These are phyloP conservation scores for Patiria pectinifera DNA, from an alignment of 53 echinoderm and acorn worm genomes.

Conservation along the genomic window DNA sequence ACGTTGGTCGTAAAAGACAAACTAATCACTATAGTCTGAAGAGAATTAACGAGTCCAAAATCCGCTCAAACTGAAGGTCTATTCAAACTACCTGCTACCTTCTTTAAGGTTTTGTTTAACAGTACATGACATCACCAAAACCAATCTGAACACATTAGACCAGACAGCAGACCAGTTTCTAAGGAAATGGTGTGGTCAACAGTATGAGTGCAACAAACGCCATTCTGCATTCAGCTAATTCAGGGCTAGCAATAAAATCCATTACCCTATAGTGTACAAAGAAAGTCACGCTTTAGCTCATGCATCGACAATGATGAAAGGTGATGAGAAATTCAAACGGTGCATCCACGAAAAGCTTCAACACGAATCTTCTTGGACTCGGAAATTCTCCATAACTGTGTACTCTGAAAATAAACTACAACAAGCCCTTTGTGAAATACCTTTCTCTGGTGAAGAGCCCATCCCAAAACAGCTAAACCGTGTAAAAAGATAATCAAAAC, in stretches of 20 bases:
- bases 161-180: background rate
- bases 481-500: background rate
- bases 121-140: background rate
- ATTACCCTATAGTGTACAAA: background rate
- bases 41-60: background rate
- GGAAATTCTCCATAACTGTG: background rate
- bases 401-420: constrained; percentile 7
- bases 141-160: background rate
- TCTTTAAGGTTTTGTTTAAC: background rate
- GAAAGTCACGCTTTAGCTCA: background rate
- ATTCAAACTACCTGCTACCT: background rate
- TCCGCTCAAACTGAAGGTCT: background rate
- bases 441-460: background rate
- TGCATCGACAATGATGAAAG: background rate
- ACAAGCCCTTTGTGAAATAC: background rate
- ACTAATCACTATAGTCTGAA: background rate
- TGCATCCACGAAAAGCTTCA: background rate
- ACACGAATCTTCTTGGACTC: background rate
- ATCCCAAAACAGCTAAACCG: background rate
- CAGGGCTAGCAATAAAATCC: background rate
- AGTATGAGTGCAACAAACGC: background rate
- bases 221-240: background rate
- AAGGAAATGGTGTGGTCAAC: background rate
- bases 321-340: background rate
- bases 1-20: constrained; percentile 4